Evolutionary conservation across 2,113 vertebrate species (phyloP), one percentile per base, ranked within the genome.

Genomic region (Etheostoma spectabile): DNA sequence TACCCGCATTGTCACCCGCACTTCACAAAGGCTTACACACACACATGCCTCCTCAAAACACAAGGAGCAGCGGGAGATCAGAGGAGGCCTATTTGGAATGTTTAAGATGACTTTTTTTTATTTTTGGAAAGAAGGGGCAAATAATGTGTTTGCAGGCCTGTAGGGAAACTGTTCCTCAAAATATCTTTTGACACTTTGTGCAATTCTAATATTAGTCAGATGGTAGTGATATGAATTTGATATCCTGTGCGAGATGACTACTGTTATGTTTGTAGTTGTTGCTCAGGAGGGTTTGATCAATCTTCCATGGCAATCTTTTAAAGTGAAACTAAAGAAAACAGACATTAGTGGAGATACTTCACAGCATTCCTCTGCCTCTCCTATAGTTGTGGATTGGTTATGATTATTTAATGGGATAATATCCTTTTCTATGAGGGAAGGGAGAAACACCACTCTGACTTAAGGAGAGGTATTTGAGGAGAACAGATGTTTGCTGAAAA

Each of bases 401-500:
- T 79, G 85, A 93, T 95, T 95, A 88, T 95, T 95, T 88, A 86
- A 19, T 92, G 85, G 84, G 88, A 87, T 95, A 86, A 88, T 94
- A 90, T 94, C 93, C 93, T 91, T 95, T 48, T 93, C 95, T 95
- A 95, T 70, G 76, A 80, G 49, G 49, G 45, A 71, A 59, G 64
- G 67, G 62, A 60, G 45, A 56, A 66, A 77, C 73, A 38, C 5
- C 35, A n/a, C 61, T 35, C 48, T 56, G 76, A 90, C 91, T 97
- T 90, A 95, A 95, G 94, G 79, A 95, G 95, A 94, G 87, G 94
- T 91, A 93, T 96, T 87, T 90, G 87, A 95, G 93, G 93, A 88
- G 96, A 97, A 95, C 97, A 96, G 96, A 97, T 97, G 96, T 95
- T 95, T 89, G 90, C 76, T 6, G 68, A 90, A 95, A 88, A 96